A percentile compares a stretch with the other conserved stretches of the same genome.
Conservation (phyloP, 2,113 vertebrate genomes). For the Apteryx mantelli region DNA sequence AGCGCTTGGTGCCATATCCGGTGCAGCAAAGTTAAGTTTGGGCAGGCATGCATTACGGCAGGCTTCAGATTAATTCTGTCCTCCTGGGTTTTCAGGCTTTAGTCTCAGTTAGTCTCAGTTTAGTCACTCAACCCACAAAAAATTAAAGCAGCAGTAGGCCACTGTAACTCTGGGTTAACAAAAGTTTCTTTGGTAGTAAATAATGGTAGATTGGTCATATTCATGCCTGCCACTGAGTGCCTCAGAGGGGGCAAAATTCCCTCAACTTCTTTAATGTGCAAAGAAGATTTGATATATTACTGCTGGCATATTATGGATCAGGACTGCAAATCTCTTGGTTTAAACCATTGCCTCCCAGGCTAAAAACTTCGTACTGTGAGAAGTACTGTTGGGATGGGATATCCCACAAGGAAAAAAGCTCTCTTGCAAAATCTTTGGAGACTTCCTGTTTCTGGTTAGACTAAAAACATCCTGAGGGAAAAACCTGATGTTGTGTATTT, state of each 20-base stretch:
- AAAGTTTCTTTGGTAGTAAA: neutral
- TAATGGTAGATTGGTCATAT: neutral
- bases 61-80: neutral
- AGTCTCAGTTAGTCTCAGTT: neutral
- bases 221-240: neutral
- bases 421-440: neutral
- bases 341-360: rapidly evolving
- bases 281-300: neutral
- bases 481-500: constrained; percentile 24
- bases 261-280: neutral
- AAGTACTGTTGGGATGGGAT: constrained; percentile 1
- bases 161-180: neutral
- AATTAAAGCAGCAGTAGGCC: neutral
- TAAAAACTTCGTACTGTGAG: neutral
- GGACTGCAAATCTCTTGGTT: neutral
- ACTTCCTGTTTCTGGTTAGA: constrained; percentile 57
- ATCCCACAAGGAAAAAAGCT: constrained; percentile 4
- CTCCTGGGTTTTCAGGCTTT: neutral
- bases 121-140: neutral
- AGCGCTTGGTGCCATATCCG: neutral
- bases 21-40: too few species aligned
- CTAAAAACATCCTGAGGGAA: constrained; percentile 53
- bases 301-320: neutral
- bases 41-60: neutral
- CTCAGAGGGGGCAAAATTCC: neutral